A percentile compares a stretch with the other conserved stretches of the same genome.
Conservation (phyloP, 2,888 invertebrate genomes). For the Lamellibrachia columna region DNA sequence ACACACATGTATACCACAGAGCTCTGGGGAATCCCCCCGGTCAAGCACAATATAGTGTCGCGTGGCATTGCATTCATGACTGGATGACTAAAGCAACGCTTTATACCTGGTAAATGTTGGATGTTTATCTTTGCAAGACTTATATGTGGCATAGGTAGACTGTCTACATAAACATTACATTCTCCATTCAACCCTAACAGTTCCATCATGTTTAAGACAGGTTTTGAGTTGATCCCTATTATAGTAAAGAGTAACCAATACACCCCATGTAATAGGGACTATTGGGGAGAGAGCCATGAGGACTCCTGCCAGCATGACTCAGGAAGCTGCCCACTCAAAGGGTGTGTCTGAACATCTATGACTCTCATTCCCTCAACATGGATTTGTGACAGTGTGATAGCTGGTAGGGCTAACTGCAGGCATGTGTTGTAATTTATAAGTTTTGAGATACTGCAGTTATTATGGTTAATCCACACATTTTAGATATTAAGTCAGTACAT, state of each 20-base stretch:
- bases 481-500: too few species aligned
- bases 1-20: background rate
- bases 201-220: background rate
- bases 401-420: background rate
- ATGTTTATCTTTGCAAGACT: background rate
- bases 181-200: background rate
- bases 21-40: background rate
- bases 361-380: too few species aligned
- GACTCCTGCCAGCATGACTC: background rate
- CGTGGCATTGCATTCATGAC: background rate
- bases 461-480: too few species aligned
- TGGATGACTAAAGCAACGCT: background rate
- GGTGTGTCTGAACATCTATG: background rate
- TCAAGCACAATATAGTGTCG: background rate
- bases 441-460: too few species aligned
- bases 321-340: background rate
- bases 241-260: background rate
- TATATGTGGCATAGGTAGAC: background rate
- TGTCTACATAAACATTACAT: background rate
- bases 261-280: background rate
- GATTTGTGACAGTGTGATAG: background rate
- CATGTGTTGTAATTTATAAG: too few species aligned
- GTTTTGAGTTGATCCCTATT: background rate
- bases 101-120: background rate
- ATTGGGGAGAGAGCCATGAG: background rate